Evolutionary conservation across 1,140 invertebrate species (phyloP), one percentile per base, ranked within the genome.

Genomic region (Diorhabda sublineata): DNA sequence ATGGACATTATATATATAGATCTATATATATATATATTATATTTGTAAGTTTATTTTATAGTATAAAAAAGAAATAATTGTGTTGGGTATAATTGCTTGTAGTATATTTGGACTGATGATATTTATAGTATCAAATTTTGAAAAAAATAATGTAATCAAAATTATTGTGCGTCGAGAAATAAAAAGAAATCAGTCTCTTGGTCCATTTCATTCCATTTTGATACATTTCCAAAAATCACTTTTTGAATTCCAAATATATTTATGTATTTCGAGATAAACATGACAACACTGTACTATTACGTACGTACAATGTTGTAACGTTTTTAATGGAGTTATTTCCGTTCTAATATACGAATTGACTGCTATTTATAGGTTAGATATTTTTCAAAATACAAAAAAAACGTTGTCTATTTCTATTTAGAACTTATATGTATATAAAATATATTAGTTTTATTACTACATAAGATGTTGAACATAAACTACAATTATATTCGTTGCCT

Each of bases 391-490:
- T 26, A 26, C 26, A 26, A 26, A 26, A 67, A 60, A 70, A 66
- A 67, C 70, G 71, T 73, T 73, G 71, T 73, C 71, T 73, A 73
- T 73, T 52, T 52, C 47, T 52, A 52, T 52, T 26, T 73, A 73
- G 71, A 73, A 69, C 62, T 69, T 72, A 69, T 69, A 73, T 73
- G 71, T 73, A 73, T 68, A 73, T 73, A 73, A 62, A 52, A 8
- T 52, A 26, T 26, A 52, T 52, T 52, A 52, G 47, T 52, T 26
- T 26, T 52, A 52, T 3, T 52, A n/a, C 6, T 52, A 52, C 4
- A 52, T n/a, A 52, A n/a, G 47, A n/a, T 52, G 47, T n/a, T 26
- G 26, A 26, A 26, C 26, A 26, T 26, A 26, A 26, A 26, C 26
- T 26, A 26, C 26, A 26, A 26, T 26, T 26, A 26, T 26, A 26